phyloP scores from a whole-genome alignment of 2,797 vertebrate genomes.

The Urosaurus nigricauda region DNA sequence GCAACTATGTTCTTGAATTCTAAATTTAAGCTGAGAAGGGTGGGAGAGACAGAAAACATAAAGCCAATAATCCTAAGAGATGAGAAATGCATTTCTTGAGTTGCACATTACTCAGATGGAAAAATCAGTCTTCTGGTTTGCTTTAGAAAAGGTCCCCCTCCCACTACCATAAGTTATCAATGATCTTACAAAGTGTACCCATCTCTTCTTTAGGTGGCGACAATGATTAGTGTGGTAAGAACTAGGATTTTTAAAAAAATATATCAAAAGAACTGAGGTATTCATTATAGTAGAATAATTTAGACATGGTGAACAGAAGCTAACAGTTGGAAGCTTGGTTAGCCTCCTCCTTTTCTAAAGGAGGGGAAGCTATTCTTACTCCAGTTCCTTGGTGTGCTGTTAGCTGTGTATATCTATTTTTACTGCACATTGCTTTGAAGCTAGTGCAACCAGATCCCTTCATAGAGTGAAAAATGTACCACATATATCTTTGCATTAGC shows the following conservation, averaged over 20 bases:
- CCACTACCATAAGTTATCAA: slow-evolving; percentile 16
- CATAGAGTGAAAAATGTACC: neutral
- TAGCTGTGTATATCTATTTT: neutral
- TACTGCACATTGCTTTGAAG: neutral
- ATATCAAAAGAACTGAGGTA: neutral
- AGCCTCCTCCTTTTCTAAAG: neutral
- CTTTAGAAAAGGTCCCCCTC: slow-evolving; percentile 50
- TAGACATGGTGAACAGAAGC: neutral
- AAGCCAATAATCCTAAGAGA: slow-evolving; percentile 59
- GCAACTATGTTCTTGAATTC: slow-evolving; percentile 65
- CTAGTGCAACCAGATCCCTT: neutral
- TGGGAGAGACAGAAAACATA: slow-evolving; percentile 42
- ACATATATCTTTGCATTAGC: slow-evolving; percentile 21
- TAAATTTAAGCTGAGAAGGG: slow-evolving; percentile 52
- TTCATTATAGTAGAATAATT: neutral
- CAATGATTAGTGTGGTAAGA: slow-evolving; percentile 34
- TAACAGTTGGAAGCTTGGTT: neutral
- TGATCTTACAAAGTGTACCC: slow-evolving; percentile 13
- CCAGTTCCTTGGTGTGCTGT: neutral
- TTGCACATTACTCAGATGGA: slow-evolving; percentile 61
- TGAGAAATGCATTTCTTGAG: slow-evolving; percentile 62
- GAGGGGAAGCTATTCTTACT: neutral
- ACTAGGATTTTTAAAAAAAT: slow-evolving; percentile 22
- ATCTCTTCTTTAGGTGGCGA: slow-evolving; percentile 52
- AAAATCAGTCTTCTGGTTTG: slow-evolving; percentile 50